These are phyloP conservation scores for Xenops minutus DNA, from an alignment of 2,797 vertebrate species.

Conservation along the genomic window DNA sequence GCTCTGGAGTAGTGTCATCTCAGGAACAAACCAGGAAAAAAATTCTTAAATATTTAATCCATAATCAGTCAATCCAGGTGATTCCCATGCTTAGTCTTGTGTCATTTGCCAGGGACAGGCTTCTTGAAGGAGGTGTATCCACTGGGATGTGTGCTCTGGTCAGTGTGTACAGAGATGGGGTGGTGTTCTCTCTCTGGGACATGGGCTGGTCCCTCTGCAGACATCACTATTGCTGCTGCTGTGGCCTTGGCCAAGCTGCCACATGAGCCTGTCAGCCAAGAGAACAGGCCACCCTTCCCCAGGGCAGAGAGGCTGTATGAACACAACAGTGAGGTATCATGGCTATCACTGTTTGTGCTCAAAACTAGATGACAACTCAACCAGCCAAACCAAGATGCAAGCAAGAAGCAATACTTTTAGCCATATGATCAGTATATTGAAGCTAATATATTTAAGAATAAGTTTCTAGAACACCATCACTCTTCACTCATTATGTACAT, in stretches of 20 bases:
- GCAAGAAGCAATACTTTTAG: not conserved
- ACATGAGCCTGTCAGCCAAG: not conserved
- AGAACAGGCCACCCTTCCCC: not conserved
- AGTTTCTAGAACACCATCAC: not conserved
- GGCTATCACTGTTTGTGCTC: not conserved
- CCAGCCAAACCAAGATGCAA: not conserved
- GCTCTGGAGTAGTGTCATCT: not conserved
- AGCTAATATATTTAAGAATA: not conserved
- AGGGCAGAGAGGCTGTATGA: not conserved
- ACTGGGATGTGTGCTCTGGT: not conserved
- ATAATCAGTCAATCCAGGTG: not conserved
- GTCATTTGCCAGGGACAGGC: not conserved
- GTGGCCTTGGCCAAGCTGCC: not conserved
- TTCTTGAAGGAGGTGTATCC: not conserved
- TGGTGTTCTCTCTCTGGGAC: not conserved
- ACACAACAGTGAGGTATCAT: not conserved
- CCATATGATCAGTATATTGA: not conserved
- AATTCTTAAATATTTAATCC: not conserved
- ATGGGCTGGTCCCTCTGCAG: not conserved
- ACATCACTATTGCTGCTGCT: not conserved
- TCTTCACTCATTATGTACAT: not conserved
- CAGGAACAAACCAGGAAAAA: not conserved
- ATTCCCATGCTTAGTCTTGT: not conserved
- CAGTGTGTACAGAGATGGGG: not conserved
- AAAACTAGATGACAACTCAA: not conserved